Evolutionary conservation across 2,888 invertebrate genomes (phyloP).

Genomic region (Drosophila greeni): DNA sequence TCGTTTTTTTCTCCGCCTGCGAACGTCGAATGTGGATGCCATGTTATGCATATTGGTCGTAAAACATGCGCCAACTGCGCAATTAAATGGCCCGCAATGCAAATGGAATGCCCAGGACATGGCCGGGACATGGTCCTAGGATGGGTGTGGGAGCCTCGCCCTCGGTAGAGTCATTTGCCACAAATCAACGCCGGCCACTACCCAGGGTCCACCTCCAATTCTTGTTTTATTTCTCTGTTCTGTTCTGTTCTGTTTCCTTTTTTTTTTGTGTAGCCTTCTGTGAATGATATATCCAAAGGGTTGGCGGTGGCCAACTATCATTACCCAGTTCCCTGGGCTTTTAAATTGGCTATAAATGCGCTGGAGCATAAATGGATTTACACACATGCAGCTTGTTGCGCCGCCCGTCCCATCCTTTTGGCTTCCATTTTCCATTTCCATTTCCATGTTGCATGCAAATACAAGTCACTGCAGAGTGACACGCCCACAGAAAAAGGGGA

Average conservation of each 20-base stretch:
- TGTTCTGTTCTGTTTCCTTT: neutral
- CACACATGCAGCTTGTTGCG: conserved; percentile 68
- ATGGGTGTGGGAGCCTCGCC: neutral
- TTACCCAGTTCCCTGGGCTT: conserved; percentile 45
- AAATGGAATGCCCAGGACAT: conserved; percentile 42
- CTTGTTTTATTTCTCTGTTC: neutral
- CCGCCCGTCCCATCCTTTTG: conserved; percentile 2
- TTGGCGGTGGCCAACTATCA: conserved; percentile 24
- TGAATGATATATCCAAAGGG: conserved; percentile 36
- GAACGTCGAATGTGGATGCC: conserved; percentile 37
- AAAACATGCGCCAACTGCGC: conserved; percentile 68
- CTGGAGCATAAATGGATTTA: conserved; percentile 72
- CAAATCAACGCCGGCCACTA: conserved; percentile 39
- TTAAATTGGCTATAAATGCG: conserved; percentile 71
- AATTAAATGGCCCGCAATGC: conserved; percentile 59
- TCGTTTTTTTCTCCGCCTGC: neutral
- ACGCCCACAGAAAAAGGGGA: conserved; percentile 7
- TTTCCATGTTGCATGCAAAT: conserved; percentile 64
- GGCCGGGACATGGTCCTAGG: conserved; percentile 16
- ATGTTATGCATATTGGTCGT: conserved; percentile 54
- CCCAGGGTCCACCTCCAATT: conserved; percentile 3
- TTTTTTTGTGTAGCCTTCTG: conserved; percentile 19
- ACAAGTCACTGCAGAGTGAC: conserved; percentile 41
- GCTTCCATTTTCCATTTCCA: conserved; percentile 41
- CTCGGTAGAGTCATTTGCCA: conserved; percentile 32